A percentile compares a stretch with the other conserved stretches of the same genome.
These are phyloP conservation scores for Pipistrellus pygmaeus DNA, from an alignment of 2,797 vertebrate genomes.

Conservation along the genomic window DNA sequence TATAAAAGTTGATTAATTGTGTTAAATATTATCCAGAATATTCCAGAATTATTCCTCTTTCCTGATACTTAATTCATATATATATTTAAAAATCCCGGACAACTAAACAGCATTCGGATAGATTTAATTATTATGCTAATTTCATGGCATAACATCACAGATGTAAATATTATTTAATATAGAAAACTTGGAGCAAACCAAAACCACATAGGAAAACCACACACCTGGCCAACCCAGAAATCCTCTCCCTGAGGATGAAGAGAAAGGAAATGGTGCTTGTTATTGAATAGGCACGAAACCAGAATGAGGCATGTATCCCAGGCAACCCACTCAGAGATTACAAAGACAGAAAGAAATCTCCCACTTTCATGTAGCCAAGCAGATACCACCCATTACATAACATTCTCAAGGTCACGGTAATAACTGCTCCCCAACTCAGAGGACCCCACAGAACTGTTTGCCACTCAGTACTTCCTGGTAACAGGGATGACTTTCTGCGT, in stretches of 20 bases:
- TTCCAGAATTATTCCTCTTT: slow-evolving; percentile 24
- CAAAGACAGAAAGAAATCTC: not conserved
- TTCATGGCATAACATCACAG: not conserved
- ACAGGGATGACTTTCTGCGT: not conserved
- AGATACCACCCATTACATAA: not conserved
- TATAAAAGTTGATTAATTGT: not conserved
- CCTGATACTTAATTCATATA: slow-evolving; percentile 3
- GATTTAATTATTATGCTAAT: slow-evolving; percentile 46
- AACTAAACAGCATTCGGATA: slow-evolving; percentile 1
- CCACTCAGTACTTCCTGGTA: not conserved
- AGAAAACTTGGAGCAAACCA: not conserved
- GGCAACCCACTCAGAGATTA: not conserved
- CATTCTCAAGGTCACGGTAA: not conserved
- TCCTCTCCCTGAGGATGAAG: not conserved
- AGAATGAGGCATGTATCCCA: not conserved
- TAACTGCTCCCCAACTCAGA: not conserved
- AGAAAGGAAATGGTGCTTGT: not conserved
- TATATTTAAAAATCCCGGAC: not conserved
- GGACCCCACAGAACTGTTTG: not conserved
- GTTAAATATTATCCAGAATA: slow-evolving; percentile 40
- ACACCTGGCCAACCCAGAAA: not conserved
- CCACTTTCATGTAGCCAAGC: not conserved
- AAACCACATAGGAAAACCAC: not conserved
- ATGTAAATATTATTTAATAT: not conserved
- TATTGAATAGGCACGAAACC: not conserved